Base-by-base conservation (phyloP, 2,113 vertebrate genomes). In the Urocitellus parryii region DNA sequence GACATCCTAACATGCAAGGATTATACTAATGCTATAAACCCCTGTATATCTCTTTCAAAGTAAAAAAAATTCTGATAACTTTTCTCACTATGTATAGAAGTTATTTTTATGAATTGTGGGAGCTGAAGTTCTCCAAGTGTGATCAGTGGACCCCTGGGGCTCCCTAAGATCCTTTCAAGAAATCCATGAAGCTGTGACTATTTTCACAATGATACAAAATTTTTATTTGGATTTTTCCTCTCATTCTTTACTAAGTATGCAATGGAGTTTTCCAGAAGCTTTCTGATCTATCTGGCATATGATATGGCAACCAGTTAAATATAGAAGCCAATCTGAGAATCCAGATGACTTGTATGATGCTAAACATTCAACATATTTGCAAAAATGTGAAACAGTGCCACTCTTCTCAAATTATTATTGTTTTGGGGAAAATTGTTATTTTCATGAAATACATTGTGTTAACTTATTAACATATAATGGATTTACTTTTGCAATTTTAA, bases 361-460 rank as follows among this genome's bases (percentile, higher is more conserved):
- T 12, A 39, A 24, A 78, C 58, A 90, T 72, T 72, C 77, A 91
- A 70, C 65, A 79, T 18, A 34, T 72, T 63, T 86, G 25, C 14
- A 63, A 67, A 34, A 93, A 93, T 74, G 39, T 63, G 25, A 42
- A 89, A 37, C 29, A 65, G 16, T 74, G 24, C 7, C 14, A 76
- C 16, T 61, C 17, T 93, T 74, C 22, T 76, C 16, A 88, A 91
- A 39, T 95, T 89, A 73, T 65, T 96, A 67, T 84, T 76, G 7
- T 53, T 95, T 96, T 96, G 95, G 37, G 24, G 80, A 88, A 85
- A 93, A 70, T 17, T 25, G 8, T 77, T 88, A 37, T 73, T 94
- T 87, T 80, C 42, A 39, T 87, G 90, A 83, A 91, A 74, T 39
- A 20, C 8, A 8, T 80, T 84, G 32, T 96, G 25, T 67, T 78